A percentile compares a stretch with the other conserved stretches of the same genome.
Conservation (phyloP, 2,113 vertebrate species). For the Scolopax mira region DNA sequence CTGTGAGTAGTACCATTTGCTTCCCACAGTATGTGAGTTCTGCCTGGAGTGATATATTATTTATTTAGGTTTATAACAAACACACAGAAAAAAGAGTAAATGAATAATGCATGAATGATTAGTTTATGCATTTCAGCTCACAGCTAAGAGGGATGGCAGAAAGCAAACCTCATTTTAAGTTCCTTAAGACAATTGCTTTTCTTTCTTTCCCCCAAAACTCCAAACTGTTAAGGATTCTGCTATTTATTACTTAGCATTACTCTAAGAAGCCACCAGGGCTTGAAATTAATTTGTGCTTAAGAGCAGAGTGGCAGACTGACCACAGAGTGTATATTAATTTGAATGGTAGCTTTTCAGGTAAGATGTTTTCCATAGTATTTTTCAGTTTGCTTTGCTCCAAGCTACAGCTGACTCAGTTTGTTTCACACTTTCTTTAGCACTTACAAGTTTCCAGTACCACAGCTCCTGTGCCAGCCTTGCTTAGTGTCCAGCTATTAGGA, state of each 20-base stretch:
- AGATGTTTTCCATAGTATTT: not conserved
- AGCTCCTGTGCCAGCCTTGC: not conserved
- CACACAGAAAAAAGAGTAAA: not conserved
- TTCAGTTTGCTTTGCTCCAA: not conserved
- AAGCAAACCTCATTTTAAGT: not conserved
- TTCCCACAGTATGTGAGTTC: not conserved
- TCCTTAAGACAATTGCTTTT: not conserved
- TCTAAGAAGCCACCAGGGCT: not conserved
- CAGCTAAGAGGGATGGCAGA: not conserved
- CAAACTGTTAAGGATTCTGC: not conserved
- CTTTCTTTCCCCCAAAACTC: not conserved
- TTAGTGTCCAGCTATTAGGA: not conserved
- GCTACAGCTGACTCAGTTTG: not conserved
- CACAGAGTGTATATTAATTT: not conserved
- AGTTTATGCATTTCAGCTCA: not conserved
- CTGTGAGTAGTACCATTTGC: not conserved
- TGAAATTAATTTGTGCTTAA: not conserved
- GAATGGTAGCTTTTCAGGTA: not conserved
- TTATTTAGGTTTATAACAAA: conserved; percentile 42
- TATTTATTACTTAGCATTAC: not conserved
- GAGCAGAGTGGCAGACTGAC: not conserved
- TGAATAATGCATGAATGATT: conserved; percentile 31
- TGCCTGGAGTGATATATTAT: conserved; percentile 18
- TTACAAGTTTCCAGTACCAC: not conserved
- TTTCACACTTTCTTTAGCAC: not conserved